Conservation (phyloP, 2,888 invertebrate species). For the Hemicrepidius hirtus region DNA sequence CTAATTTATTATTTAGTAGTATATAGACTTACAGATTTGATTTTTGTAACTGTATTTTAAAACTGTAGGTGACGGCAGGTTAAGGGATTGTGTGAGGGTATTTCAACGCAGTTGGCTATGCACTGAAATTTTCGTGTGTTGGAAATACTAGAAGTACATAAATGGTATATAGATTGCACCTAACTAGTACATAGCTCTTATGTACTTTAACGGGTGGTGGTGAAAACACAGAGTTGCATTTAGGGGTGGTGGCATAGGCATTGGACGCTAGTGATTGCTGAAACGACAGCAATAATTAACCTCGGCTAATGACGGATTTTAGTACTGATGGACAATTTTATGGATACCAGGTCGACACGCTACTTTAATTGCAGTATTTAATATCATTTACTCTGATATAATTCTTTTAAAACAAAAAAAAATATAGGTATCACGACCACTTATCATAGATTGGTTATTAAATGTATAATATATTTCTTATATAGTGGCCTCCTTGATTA, state of each 20-base stretch:
- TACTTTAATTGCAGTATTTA: neutral
- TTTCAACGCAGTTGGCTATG: slow-evolving; percentile 72
- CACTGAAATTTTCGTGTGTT: slow-evolving; percentile 70
- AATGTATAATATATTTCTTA: neutral
- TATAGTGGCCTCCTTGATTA: no score
- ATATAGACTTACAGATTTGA: slow-evolving; percentile 61
- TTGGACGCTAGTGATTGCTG: slow-evolving; percentile 48
- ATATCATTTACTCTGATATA: neutral
- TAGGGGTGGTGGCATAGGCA: slow-evolving; percentile 51
- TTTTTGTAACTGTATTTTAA: slow-evolving; percentile 57
- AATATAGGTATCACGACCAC: no score
- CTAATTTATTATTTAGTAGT: no score
- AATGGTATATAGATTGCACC: slow-evolving; percentile 52
- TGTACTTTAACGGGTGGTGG: slow-evolving; percentile 48
- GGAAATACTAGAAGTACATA: slow-evolving; percentile 59
- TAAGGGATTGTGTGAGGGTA: slow-evolving; percentile 70
- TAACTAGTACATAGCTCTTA: slow-evolving; percentile 46
- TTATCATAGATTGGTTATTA: no score
- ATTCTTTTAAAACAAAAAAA: no score
- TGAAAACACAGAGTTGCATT: slow-evolving; percentile 51
- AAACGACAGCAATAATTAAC: slow-evolving; percentile 51
- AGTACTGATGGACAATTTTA: slow-evolving; percentile 19
- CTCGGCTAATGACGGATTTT: slow-evolving; percentile 46
- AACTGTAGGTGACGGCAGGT: slow-evolving; percentile 72
- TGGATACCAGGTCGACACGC: slow-evolving; percentile 1